phyloP scores from a whole-genome alignment of 2,888 invertebrate genomes.

The Drosophila anomalata region DNA sequence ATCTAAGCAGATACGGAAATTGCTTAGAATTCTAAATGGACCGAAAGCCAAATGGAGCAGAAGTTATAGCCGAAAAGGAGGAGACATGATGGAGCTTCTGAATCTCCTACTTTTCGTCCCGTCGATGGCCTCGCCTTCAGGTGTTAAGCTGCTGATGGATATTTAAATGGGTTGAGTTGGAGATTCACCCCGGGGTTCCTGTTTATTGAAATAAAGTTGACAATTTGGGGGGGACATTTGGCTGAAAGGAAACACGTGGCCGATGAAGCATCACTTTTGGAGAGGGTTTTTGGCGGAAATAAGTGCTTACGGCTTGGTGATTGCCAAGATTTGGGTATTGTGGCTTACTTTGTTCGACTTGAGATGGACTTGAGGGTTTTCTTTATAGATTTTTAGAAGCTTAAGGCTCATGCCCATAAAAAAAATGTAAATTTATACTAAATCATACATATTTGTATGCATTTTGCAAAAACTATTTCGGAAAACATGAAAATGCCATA shows the following conservation, averaged over 20 bases:
- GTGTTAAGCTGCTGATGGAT: conserved; percentile 71
- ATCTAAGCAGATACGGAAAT: conserved; percentile 79
- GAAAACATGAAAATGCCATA: conserved; percentile 27
- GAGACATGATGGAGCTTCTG: not conserved
- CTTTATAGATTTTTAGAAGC: no score
- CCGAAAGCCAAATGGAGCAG: conserved; percentile 66
- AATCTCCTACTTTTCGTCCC: conserved; percentile 1
- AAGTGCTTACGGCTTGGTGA: conserved; percentile 20
- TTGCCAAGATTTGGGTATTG: conserved; percentile 13
- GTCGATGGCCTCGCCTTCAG: conserved; percentile 18
- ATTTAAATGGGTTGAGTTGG: conserved; percentile 49
- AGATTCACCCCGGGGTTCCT: conserved; percentile 25
- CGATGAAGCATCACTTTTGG: conserved; percentile 29
- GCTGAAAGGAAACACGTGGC: conserved; percentile 10
- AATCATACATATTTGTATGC: no score
- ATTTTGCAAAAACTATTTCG: not conserved
- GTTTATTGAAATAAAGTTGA: conserved; percentile 60
- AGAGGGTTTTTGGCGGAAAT: conserved; percentile 36
- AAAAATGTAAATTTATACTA: no score
- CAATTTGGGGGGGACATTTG: conserved; percentile 33
- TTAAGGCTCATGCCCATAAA: no score
- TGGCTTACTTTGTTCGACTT: not conserved
- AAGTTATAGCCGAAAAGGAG: conserved; percentile 48
- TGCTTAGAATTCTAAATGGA: conserved; percentile 69
- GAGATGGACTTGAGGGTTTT: not conserved